Evolutionary conservation across 1,140 invertebrate species (phyloP).

Genomic region (Brachionus rotundiformis): DNA sequence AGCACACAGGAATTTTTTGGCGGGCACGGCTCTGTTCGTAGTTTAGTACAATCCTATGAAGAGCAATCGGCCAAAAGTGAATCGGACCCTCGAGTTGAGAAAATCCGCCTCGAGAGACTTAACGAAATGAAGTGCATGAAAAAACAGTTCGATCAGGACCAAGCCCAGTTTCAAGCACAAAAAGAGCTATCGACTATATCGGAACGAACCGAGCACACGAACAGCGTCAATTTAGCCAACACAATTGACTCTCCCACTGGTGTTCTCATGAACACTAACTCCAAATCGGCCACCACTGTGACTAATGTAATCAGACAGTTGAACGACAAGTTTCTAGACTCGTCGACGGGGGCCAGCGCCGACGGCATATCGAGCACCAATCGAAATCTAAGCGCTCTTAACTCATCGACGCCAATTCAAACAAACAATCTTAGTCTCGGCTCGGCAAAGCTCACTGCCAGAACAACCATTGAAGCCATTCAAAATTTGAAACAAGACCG

Average conservation of each 20-base stretch:
- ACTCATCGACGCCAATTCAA: slow-evolving; percentile 23
- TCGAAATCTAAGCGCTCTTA: neutral
- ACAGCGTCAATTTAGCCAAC: neutral
- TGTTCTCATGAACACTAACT: neutral
- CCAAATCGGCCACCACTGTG: slow-evolving; percentile 8
- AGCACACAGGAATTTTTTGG: slow-evolving; percentile 9
- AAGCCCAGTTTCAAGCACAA: neutral
- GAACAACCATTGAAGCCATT: neutral
- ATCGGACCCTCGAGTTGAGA: neutral
- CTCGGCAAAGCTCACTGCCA: neutral
- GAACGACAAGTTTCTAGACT: slow-evolving; percentile 30
- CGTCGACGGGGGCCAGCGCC: slow-evolving; percentile 15
- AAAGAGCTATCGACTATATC: slow-evolving; percentile 50
- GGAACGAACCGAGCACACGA: slow-evolving; percentile 46
- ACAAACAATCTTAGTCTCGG: neutral
- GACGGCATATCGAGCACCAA: neutral
- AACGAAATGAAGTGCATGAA: slow-evolving; percentile 14
- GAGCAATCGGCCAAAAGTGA: slow-evolving; percentile 41
- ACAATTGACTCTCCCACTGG: slow-evolving; percentile 24
- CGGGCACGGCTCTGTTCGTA: slow-evolving; percentile 23
- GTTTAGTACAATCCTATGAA: slow-evolving; percentile 47
- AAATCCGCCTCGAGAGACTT: neutral
- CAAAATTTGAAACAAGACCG: slow-evolving; percentile 37
- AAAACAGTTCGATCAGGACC: neutral
- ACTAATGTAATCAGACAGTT: slow-evolving; percentile 33